Base-by-base conservation (phyloP, 2,113 vertebrate species). In the Onychorhynchus coronatus region DNA sequence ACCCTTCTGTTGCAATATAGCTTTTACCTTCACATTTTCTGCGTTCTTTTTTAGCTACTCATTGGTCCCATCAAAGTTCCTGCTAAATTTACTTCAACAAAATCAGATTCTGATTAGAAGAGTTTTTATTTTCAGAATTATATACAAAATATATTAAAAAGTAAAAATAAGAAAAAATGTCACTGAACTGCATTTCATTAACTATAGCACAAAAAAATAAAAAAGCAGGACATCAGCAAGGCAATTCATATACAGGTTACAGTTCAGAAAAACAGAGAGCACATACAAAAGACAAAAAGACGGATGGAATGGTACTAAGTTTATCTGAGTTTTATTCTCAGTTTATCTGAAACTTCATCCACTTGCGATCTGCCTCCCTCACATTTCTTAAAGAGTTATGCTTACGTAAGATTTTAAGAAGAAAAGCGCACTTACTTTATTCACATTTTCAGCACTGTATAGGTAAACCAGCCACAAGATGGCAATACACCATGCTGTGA, bases 381-480 rank as follows among this genome's bases (percentile, higher is more conserved):
- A 46, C 8, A 17, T 81, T 73, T 80, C 35, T 86, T 78, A 72
- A 74, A 75, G 28, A 17, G 12, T 81, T 75, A n/a, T 4, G 8
- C 37, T 87, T 61, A 56, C 7, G 37, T 61, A 80, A 71, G 44
- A 63, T 11, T 39, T 21, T 73, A 73, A 39, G 20, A 82, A 65
- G 31, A 59, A 66, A 46, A 53, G 24, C 20, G 17, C 21, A 33
- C 8, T 71, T 46, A 25, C 17, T 53, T 88, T 44, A 59, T 56
- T 75, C 46, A 35, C 8, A 35, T 67, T 83, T 91, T 78, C 88
- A 65, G 56, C 35, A 27, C 1, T 5, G 23, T 21, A 14, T 19
- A 65, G 66, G 33, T 22, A 88, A 5, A 85, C 5, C 33, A 31
- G 41, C 96, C 98, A 97, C 97, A 96, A 97, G 98, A 96, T 98